Evolutionary conservation across 2,113 vertebrate genomes (phyloP).

Genomic region (Australoheros scitulus): DNA sequence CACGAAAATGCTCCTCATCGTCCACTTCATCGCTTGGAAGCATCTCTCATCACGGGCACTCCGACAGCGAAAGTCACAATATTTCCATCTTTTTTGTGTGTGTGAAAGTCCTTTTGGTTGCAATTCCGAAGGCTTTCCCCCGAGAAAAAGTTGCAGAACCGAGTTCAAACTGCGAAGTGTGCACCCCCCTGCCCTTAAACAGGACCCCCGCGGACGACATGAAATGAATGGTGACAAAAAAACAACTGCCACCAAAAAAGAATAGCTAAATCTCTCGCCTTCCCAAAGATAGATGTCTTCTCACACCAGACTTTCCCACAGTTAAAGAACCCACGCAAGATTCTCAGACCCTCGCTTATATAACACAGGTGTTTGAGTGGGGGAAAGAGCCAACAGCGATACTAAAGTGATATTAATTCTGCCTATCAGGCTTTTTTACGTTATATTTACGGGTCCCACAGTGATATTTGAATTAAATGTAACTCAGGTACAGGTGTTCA

Average conservation of each 20-base stretch:
- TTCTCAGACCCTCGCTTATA: neutral
- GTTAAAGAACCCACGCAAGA: conserved; percentile 1
- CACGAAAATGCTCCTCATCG: neutral
- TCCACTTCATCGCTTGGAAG: neutral
- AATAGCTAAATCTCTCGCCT: neutral
- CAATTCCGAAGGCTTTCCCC: neutral
- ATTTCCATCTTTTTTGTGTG: neutral
- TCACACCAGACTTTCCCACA: conserved; percentile 30
- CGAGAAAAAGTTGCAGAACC: conserved; percentile 35
- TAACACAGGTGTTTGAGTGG: conserved; percentile 36
- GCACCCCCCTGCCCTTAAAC: neutral
- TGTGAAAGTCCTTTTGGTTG: conserved; percentile 8
- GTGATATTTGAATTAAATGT: neutral
- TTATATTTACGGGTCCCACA: neutral
- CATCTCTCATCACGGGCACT: neutral
- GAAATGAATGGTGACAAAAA: conserved; percentile 12
- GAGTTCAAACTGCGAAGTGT: neutral
- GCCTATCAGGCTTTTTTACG: neutral
- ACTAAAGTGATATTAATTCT: neutral
- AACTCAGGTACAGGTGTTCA: neutral
- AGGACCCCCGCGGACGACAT: neutral
- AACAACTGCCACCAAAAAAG: neutral
- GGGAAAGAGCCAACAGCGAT: neutral
- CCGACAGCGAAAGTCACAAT: neutral
- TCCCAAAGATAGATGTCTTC: conserved; percentile 17